Evolutionary conservation across 2,888 invertebrate genomes (phyloP), one percentile per base, ranked within the genome.

Genomic region (Acrobeloides nanus): DNA sequence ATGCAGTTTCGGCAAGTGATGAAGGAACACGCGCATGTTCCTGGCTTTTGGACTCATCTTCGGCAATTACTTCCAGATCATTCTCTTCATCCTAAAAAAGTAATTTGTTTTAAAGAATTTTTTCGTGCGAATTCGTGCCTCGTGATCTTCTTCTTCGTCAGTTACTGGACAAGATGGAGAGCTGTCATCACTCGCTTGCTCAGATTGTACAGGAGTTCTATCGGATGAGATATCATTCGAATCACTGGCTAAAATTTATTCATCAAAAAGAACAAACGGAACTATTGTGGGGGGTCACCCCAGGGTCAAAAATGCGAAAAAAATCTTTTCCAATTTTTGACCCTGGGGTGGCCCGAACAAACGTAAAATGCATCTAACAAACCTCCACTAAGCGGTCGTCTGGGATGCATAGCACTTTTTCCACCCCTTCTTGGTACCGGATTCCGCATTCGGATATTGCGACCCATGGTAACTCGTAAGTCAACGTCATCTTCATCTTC

Each of bases 181-280:
- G 23, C 60, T 56, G 31, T 51, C 53, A 25, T 64, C 64, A 35
- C 63, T 61, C 24, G 63, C 61, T 17, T 43, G 44, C 12, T 44
- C 48, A 3, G 64, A 60, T 37, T 60, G 60, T 17, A 65, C 42
- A 4, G 60, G 60, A 7, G 60, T 60, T 4, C 56, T 45, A 34
- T 60, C 60, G 12, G 55, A 60, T 6, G 60, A 60, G 10, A 64
- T 35, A 32, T 59, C 60, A 29, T 59, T 60, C 6, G 55, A 61
- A 21, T 64, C 60, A 29, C 61, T 64, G 4, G 48, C 62, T 45
- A 31, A 35, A 53, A 7, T 21, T 6, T 25, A 4, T 3, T n/a
- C n/a, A n/a, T n/a, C n/a, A n/a, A n/a, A n/a, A n/a, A n/a, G n/a
- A n/a, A n/a, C n/a, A n/a, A n/a, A n/a, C n/a, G n/a, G n/a, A n/a